Base-by-base conservation (phyloP, 1,140 invertebrate species). In the Nomia melanderi region DNA sequence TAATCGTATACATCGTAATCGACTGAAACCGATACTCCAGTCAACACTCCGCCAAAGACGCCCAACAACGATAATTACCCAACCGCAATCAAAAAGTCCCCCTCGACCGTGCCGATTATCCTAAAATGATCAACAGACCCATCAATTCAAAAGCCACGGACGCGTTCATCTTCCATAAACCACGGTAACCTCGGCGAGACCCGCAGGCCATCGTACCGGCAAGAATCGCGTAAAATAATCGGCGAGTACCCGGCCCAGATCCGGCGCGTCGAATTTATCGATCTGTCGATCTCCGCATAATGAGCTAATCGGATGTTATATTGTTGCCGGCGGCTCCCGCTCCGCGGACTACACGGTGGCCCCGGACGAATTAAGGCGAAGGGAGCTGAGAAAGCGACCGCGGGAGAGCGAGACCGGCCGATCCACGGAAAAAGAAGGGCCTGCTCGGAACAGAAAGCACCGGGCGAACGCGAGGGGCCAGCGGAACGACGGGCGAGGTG, bases 231-330 rank as follows among this genome's bases (percentile, higher is more conserved):
- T 79, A 74, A 72, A 77, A 71, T 71, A 77, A 77, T 71, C 75
- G n/a, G 75, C 65, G 71, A 65, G 54, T 74, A 63, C 65, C 56
- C 65, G 64, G 73, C 65, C 65, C 57, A 56, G 78, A 53, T 72
- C 75, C 79, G 69, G 78, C 70, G 84, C 78, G 83, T 80, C 80
- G 80, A 85, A 87, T 87, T 87, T 88, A 88, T 88, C 87, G 74
- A 84, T 80, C 64, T n/a, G 86, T 41, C 72, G 87, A 88, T 88
- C 87, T 88, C 60, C 72, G 87, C 77, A 88, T 88, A 88, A 88
- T 88, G 81, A 87, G 85, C 85, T 88, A 88, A 88, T 88, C 87
- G 84, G 85, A 84, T 83, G 82, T 84, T 80, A 77, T 76, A 84
- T 84, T 78, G 63, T 82, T 78, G 56, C 74, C 64, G 54, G 36